Evolutionary conservation across 2,888 invertebrate species (phyloP).

Genomic region (Synergus laeviventris): DNA sequence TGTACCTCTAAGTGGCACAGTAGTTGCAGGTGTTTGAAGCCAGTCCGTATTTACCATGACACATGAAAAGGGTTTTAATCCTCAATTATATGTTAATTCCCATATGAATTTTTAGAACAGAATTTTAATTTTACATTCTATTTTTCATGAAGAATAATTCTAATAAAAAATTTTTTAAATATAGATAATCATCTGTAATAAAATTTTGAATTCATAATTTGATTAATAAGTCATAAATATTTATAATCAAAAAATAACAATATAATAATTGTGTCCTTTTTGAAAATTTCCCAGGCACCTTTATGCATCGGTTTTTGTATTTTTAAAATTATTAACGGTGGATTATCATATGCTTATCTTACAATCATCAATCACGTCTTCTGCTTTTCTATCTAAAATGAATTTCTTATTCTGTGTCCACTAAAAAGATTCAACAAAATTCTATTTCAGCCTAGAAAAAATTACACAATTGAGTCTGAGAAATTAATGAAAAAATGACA

Average conservation of each 20-base stretch:
- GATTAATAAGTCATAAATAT: not conserved
- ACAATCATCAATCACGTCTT: not conserved
- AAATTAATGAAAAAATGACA: not conserved
- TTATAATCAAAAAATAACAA: not conserved
- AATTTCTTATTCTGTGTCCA: not conserved
- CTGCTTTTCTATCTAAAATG: not conserved
- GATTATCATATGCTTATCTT: constrained; percentile 27
- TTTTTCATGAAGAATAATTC: not conserved
- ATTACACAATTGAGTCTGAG: not conserved
- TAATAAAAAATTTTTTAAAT: not conserved
- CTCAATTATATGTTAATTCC: not conserved
- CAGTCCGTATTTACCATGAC: not conserved
- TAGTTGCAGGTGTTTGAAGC: not conserved
- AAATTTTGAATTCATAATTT: not conserved
- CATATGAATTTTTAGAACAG: not conserved
- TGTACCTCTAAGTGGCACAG: not conserved
- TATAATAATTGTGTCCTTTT: not conserved
- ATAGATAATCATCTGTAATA: too few relatives aligned
- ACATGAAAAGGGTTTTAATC: not conserved
- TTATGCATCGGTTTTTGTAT: not conserved
- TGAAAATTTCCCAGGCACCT: not conserved
- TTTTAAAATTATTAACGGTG: constrained; percentile 3
- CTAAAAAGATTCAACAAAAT: not conserved
- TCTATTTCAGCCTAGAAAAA: constrained; percentile 28
- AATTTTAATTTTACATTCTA: not conserved